Evolutionary conservation across 1,140 invertebrate genomes (phyloP), one percentile per base, ranked within the genome.

Genomic region (Neotoxoptera formosana): DNA sequence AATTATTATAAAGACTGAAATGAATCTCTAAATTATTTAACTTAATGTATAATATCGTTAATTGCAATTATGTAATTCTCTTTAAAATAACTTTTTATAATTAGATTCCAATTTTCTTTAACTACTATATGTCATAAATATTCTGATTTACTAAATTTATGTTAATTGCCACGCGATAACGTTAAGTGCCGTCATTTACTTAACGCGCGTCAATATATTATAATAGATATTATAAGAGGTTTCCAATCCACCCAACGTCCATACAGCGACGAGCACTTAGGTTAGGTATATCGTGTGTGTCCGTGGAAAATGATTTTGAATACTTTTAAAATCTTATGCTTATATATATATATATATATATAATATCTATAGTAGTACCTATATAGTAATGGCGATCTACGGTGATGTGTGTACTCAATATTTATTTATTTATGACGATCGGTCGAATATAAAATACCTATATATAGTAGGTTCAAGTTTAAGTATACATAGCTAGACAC

Each of bases 31-130:
- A n/a, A 47, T 86, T 86, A 67, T 67, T 17, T n/a, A 47, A 45
- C 41, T 67, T 86, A 47, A 41, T 47, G 83, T 86, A n/a, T n/a
- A 47, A 86, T 45, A 30, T 47, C 21, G 11, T 86, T 86, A 7
- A 84, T 11, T 25, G 9, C 30, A 17, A 87, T 87, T 45, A 47
- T 47, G 25, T 87, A 87, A 48, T 87, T 45, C 14, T 45, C 8
- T 87, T 87, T 48, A 47, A 87, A 87, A 84, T 87, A 88, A 14
- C 47, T 88, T 48, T 47, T 88, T 48, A 48, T 51, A 51, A 88
- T 88, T 51, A 7, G 45, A 48, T 88, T 48, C 51, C n/a, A 48
- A 51, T 88, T 88, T 51, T 34, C 45, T n/a, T 84, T 20, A 30
- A 87, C 20, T 47, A 76, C n/a, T 14, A 47, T 14, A 47, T 47